A percentile compares a stretch with the other conserved stretches of the same genome.
Evolutionary conservation across 1,140 invertebrate species (phyloP).

Genomic region (Macrosteles quadrilineatus): DNA sequence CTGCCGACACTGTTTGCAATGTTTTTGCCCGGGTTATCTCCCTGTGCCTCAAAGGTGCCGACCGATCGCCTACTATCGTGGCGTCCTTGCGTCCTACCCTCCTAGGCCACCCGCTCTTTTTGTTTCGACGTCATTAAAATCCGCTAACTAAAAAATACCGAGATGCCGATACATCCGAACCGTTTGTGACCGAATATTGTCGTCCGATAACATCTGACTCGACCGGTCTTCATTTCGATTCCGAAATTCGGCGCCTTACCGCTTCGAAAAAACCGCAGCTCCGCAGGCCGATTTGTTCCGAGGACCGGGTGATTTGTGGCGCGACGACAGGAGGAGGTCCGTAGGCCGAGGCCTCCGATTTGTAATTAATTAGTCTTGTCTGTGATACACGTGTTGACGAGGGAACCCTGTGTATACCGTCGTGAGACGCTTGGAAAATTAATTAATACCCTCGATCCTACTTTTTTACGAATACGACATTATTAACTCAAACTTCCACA

Average conservation of each 20-base stretch:
- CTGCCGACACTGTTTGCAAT: constrained; percentile 23
- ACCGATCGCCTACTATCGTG: constrained; percentile 10
- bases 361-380: too few relatives aligned
- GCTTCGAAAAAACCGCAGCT: not conserved
- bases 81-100: not conserved
- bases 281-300: not conserved
- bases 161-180: not conserved
- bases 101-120: not conserved
- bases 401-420: too few relatives aligned
- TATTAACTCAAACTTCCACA: too few relatives aligned
- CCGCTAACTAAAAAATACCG: constrained; percentile 6
- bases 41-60: constrained; percentile 3
- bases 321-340: too few relatives aligned
- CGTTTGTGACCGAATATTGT: constrained; percentile 14
- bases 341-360: too few relatives aligned
- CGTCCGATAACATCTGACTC: constrained; percentile 5
- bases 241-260: not conserved
- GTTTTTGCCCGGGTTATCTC: constrained; percentile 26
- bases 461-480: too few relatives aligned
- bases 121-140: constrained; percentile 7
- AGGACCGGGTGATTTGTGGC: not conserved
- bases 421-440: too few relatives aligned
- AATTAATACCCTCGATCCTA: too few relatives aligned
- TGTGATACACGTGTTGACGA: too few relatives aligned
- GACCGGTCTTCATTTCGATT: not conserved